A percentile compares a stretch with the other conserved stretches of the same genome.
Conservation (phyloP, 2,888 invertebrate genomes). For the Hydriomena furcata region DNA sequence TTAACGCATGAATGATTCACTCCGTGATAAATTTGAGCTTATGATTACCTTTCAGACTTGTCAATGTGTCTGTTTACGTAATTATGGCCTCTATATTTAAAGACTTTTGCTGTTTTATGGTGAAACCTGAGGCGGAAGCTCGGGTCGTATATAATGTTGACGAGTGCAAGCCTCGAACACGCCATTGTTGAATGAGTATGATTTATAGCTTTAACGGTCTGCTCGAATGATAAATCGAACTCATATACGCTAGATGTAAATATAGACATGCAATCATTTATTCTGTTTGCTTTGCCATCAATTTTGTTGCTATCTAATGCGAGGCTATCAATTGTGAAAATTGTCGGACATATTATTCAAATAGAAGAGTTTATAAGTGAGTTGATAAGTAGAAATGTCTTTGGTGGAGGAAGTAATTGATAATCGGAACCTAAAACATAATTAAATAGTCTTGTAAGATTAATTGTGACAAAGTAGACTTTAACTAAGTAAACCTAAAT, state of each 20-base stretch:
- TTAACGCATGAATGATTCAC: slow-evolving; percentile 82
- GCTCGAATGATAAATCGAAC: slow-evolving; percentile 68
- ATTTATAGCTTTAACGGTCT: slow-evolving; percentile 66
- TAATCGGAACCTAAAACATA: too few species aligned
- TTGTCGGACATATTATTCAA: slow-evolving; percentile 36
- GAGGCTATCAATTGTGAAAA: slow-evolving; percentile 37
- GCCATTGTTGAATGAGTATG: slow-evolving; percentile 65
- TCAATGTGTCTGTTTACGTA: slow-evolving; percentile 81
- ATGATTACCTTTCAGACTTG: slow-evolving; percentile 82
- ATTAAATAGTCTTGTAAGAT: too few species aligned
- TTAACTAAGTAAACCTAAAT: too few species aligned
- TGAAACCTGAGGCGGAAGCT: slow-evolving; percentile 62
- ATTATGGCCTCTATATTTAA: slow-evolving; percentile 71
- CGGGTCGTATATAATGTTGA: slow-evolving; percentile 61
- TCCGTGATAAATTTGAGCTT: slow-evolving; percentile 82
- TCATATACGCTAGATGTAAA: slow-evolving; percentile 65
- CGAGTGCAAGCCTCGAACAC: slow-evolving; percentile 50
- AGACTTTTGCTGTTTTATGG: slow-evolving; percentile 68
- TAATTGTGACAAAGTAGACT: too few species aligned
- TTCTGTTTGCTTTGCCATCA: slow-evolving; percentile 56
- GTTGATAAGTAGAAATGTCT: slow-evolving; percentile 28
- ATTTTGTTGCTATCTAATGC: slow-evolving; percentile 47
- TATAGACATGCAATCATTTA: slow-evolving; percentile 62
- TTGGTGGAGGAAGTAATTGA: slow-evolving; percentile 8
- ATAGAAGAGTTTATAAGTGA: slow-evolving; percentile 29